These are phyloP conservation scores for Sebastes trivittatus DNA, from an alignment of 2,797 vertebrate genomes.

Conservation along the genomic window DNA sequence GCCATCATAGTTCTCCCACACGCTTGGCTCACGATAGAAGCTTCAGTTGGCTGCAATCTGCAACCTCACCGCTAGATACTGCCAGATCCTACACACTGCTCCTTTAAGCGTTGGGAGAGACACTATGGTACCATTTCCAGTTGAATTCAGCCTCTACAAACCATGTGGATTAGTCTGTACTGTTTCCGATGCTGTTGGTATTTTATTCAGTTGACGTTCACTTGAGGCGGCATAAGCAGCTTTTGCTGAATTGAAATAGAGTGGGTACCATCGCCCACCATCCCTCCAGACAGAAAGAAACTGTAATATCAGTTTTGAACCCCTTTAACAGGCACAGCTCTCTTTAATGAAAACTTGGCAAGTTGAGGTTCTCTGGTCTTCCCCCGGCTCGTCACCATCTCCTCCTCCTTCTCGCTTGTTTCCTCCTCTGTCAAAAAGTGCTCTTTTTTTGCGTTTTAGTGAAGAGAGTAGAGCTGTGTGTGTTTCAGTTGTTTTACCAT, in stretches of 20 bases:
- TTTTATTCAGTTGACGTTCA: not conserved
- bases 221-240: not conserved
- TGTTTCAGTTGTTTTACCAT: not conserved
- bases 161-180: not conserved
- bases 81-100: too few relatives aligned
- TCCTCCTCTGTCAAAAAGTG: not conserved
- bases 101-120: not conserved
- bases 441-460: not conserved
- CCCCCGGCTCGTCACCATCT: not conserved
- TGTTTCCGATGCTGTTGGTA: not conserved
- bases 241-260: not conserved
- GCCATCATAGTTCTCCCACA: too few relatives aligned
- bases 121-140: not conserved
- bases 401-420: not conserved
- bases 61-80: too few relatives aligned
- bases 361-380: not conserved
- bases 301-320: not conserved
- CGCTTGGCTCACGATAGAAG: too few relatives aligned
- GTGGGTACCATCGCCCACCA: not conserved
- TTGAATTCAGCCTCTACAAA: not conserved
- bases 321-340: not conserved
- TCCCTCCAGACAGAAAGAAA: not conserved
- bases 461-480: not conserved
- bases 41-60: too few relatives aligned
- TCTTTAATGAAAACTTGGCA: slow-evolving; percentile 8